Evolutionary conservation across 2,888 invertebrate genomes (phyloP), one percentile per base, ranked within the genome.

Genomic region (Eurytoma adleriae): DNA sequence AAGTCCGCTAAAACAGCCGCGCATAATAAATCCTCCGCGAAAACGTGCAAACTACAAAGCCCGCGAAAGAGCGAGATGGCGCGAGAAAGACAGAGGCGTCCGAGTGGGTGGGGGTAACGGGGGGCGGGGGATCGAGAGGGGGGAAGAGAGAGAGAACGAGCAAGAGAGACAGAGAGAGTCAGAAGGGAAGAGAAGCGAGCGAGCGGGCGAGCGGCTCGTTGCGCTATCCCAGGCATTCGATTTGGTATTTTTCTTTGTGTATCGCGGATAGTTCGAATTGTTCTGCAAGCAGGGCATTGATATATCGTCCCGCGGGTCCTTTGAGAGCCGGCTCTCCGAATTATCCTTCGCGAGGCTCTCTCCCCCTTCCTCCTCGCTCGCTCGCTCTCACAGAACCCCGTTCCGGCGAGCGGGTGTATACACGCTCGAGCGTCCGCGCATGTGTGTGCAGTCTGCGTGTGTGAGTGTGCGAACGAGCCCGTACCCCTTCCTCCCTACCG

Each of bases 171-270:
- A 57, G 72, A n/a, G 30, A 30, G 61, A 61, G 48, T 54, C 64
- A 79, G 81, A 77, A 83, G 61, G 67, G 66, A 75, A 72, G 59
- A 69, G 82, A 73, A 69, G 67, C 81, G 66, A 69, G 67, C 81
- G 66, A 82, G 74, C 57, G 56, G 40, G 67, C 14, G 82, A 82
- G 82, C 75, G 83, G 82, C 82, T 84, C 82, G 85, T 84, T 86
- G 85, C 84, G 88, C 88, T 90, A 90, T 90, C 86, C 89, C 87
- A 88, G 87, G 90, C 87, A 90, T 90, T 90, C 90, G 90, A 90
- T 90, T 90, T 89, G 90, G 90, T 90, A 90, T 90, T 90, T 90
- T 90, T 90, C 90, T 90, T 90, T 90, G 90, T 90, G 90, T 89
- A 90, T 90, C 89, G 89, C 89, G 87, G 89, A 90, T 90, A 90